phyloP scores from a whole-genome alignment of 2,888 invertebrate genomes.

The Tethea ocularis region DNA sequence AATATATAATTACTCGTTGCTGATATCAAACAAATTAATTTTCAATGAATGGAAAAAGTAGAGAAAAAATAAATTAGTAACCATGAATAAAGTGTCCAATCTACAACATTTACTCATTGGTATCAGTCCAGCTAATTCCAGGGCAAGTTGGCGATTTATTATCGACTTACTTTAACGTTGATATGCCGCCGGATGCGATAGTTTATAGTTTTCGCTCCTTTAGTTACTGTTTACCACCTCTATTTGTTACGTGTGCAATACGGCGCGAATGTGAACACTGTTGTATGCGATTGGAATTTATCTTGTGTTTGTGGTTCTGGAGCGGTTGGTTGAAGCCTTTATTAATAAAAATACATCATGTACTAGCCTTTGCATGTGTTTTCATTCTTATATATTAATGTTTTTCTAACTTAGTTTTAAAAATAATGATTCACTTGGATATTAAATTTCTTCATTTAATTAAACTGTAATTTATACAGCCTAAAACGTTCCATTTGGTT shows the following conservation, averaged over 20 bases:
- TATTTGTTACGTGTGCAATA: conserved; percentile 12
- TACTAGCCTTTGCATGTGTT: too few species aligned
- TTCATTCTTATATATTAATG: too few species aligned
- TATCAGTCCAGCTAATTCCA: conserved; percentile 38
- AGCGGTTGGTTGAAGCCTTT: background rate
- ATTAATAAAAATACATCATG: too few species aligned
- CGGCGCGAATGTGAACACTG: background rate
- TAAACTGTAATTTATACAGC: too few species aligned
- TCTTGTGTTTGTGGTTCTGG: background rate
- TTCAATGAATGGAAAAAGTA: too few species aligned
- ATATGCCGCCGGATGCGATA: conserved; percentile 54
- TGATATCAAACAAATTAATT: too few species aligned
- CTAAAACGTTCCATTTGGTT: too few species aligned
- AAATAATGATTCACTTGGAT: too few species aligned
- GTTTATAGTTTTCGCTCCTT: conserved; percentile 58
- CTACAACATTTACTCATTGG: conserved; percentile 1
- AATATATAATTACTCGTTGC: too few species aligned
- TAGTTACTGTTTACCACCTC: conserved; percentile 22
- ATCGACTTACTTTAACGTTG: conserved; percentile 58
- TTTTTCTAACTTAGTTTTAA: too few species aligned
- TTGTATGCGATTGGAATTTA: background rate
- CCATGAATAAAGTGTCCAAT: background rate
- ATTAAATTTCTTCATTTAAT: too few species aligned
- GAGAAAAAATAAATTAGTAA: background rate
- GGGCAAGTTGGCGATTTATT: conserved; percentile 64